phyloP scores from a whole-genome alignment of 2,797 vertebrate genomes.

The Cyprinodon diabolis region DNA sequence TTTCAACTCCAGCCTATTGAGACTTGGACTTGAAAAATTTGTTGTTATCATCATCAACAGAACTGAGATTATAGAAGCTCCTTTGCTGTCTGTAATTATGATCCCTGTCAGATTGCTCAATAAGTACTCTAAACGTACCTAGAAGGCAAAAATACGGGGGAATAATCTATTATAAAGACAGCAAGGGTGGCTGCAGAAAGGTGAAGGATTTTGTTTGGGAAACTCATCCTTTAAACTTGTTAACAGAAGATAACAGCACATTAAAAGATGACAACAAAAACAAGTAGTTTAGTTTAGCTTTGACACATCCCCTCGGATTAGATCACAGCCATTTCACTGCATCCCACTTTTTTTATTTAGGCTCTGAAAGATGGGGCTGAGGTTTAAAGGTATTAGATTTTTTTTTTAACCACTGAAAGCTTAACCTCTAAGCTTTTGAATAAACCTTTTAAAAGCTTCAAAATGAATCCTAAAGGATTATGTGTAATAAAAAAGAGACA shows the following conservation, averaged over 20 bases:
- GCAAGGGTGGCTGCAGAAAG: background rate
- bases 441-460: conserved; percentile 14
- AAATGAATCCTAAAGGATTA: conserved; percentile 11
- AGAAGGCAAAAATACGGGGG: background rate
- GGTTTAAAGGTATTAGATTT: conserved; percentile 5
- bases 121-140: background rate
- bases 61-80: background rate
- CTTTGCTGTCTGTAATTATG: background rate
- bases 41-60: background rate
- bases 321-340: background rate
- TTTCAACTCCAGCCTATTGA: background rate
- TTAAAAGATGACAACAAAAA: background rate
- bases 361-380: background rate
- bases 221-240: background rate
- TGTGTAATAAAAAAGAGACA: conserved; percentile 6
- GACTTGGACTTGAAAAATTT: background rate
- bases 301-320: background rate
- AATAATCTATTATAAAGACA: background rate
- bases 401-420: background rate
- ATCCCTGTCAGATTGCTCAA: background rate
- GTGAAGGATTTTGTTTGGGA: background rate
- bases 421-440: conserved; percentile 4
- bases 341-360: background rate
- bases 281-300: background rate
- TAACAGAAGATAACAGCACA: background rate